Base-by-base conservation (phyloP, 2,888 invertebrate species). In the Drosophila monieri region DNA sequence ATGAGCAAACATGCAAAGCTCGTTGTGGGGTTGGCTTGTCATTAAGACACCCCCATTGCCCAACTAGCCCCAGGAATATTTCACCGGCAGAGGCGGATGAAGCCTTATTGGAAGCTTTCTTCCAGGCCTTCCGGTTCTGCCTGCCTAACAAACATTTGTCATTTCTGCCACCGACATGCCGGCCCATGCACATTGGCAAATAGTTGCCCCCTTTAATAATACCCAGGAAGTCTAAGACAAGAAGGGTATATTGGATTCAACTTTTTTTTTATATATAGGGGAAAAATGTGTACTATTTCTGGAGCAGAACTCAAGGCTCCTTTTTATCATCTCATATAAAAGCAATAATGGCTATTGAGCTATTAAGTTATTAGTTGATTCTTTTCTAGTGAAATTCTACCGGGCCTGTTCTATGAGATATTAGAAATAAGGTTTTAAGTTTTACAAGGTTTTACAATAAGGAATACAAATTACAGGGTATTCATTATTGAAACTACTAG, bases 71-170 rank as follows among this genome's bases (percentile, higher is more conserved):
- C 21, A 15, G 14, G 32, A 12, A 10, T 14, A 52, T 15, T 44
- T 37, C 56, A 47, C 37, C 48, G 37, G n/a, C 51, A 12, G 14
- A 35, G 46, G 43, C 18, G 39, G 39, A 41, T 41, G 18, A 54
- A 47, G 44, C 51, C 41, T 55, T 62, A 35, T 51, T 49, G 35
- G 44, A 41, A 49, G 55, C 62, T 51, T 41, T 32, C 47, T 58
- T 25, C 27, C 54, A 14, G 59, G 39, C 32, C 59, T 77, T 73
- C 56, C 76, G 71, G 68, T 70, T 32, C 83, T 84, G 85, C 85
- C 84, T 84, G 84, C 74, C 86, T 85, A 54, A 61, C 55, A 70
- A 74, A 75, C 84, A 84, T 84, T 84, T 84, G 84, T 84, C 84
- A 84, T 85, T 80, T 71, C 53, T 61, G 56, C 76, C 67, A 71